Percentiles rank a stretch among this genome's conserved stretches.
phyloP scores from a whole-genome alignment of 35 echinoderm and acorn worm genomes.

The Heliocidaris erythrogramma region DNA sequence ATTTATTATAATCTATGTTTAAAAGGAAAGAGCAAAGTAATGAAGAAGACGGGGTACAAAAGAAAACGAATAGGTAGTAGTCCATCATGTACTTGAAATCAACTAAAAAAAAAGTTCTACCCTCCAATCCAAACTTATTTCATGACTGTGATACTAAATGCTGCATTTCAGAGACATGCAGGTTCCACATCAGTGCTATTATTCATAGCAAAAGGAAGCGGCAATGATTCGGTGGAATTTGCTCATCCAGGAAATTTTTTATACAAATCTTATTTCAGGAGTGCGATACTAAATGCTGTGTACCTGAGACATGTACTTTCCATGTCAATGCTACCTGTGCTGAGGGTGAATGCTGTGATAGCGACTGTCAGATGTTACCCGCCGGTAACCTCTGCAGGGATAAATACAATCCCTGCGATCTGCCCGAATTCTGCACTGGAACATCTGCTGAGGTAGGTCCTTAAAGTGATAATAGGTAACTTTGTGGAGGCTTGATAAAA shows the following conservation, averaged over 20 bases:
- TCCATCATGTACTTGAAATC: no score
- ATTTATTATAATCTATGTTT: no score
- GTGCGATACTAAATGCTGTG: slow-evolving; percentile 87
- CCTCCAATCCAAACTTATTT: neutral
- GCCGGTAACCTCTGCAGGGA: slow-evolving; percentile 59
- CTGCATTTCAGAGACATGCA: slow-evolving; percentile 78
- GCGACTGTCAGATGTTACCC: slow-evolving; percentile 73
- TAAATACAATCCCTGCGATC: slow-evolving; percentile 81
- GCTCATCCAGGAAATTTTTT: slow-evolving; percentile 4
- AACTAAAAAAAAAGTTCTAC: no score
- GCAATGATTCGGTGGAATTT: neutral
- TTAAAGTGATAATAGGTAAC: no score
- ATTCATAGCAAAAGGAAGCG: no score
- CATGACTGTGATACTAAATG: slow-evolving; percentile 83
- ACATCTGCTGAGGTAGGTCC: slow-evolving; percentile 61
- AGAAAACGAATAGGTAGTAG: no score
- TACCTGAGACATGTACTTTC: slow-evolving; percentile 77
- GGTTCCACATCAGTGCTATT: slow-evolving; percentile 79
- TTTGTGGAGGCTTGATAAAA: no score
- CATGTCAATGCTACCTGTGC: slow-evolving; percentile 93
- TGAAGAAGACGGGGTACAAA: no score
- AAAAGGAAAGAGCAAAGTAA: no score
- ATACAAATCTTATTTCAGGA: slow-evolving; percentile 32
- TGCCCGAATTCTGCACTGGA: slow-evolving; percentile 97
- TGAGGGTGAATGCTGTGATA: slow-evolving; percentile 81